Percentiles rank a stretch among this genome's conserved stretches.
Evolutionary conservation across 2,113 vertebrate species (phyloP).

Genomic region (Cottus gobio): DNA sequence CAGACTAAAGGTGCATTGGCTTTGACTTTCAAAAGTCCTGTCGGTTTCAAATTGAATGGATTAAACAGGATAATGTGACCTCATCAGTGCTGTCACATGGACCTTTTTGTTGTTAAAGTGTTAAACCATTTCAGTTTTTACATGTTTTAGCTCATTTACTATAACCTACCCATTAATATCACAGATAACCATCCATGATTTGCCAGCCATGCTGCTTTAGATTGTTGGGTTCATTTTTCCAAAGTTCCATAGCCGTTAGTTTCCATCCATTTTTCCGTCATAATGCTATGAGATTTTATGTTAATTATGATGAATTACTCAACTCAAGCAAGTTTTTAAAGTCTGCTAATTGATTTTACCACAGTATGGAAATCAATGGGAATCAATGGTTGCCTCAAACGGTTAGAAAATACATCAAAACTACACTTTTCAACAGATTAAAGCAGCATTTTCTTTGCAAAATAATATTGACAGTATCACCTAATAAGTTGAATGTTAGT

Average conservation of each 20-base stretch:
- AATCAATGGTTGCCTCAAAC: neutral
- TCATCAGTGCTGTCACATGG: neutral
- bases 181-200: neutral
- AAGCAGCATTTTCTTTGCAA: neutral
- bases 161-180: neutral
- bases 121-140: neutral
- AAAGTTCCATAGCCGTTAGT: neutral
- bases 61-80: constrained; percentile 3
- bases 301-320: neutral
- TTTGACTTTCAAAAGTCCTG: neutral
- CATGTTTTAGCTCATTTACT: neutral
- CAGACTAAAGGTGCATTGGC: neutral
- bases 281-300: neutral
- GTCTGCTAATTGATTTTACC: neutral
- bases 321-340: neutral
- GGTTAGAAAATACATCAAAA: neutral
- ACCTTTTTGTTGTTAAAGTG: neutral
- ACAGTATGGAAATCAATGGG: neutral
- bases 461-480: neutral
- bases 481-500: neutral
- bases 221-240: neutral
- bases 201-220: neutral
- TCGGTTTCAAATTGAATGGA: neutral
- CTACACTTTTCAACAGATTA: neutral
- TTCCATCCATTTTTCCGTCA: neutral